phyloP scores from a whole-genome alignment of 2,888 invertebrate genomes.

The Ophioninae sp. region DNA sequence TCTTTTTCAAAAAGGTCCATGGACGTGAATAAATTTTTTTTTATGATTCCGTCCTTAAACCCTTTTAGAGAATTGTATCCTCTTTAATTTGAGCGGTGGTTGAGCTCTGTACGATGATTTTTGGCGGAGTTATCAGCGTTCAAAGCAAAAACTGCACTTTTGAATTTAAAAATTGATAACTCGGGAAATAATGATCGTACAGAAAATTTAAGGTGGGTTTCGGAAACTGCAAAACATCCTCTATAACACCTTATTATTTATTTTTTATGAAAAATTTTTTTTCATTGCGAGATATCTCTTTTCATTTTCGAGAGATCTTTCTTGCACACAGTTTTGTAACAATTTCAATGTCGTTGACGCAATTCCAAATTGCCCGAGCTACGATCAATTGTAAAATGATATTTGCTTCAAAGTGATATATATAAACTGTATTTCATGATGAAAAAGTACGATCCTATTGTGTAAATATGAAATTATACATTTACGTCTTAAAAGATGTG shows the following conservation, averaged over 20 bases:
- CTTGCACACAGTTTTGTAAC: background rate
- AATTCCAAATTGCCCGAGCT: background rate
- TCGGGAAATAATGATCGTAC: background rate
- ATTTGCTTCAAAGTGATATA: background rate
- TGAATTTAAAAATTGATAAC: background rate
- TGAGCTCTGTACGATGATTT: no score
- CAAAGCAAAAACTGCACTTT: no score
- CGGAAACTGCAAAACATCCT: no score
- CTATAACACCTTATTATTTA: no score
- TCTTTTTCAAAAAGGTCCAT: no score
- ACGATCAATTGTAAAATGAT: background rate
- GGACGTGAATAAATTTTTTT: background rate
- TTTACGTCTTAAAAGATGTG: background rate
- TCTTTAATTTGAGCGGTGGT: no score
- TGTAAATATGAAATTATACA: background rate
- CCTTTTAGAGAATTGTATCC: background rate
- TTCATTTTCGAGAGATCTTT: background rate
- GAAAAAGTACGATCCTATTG: background rate
- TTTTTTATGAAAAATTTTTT: no score
- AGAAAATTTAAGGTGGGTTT: no score
- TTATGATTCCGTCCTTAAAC: background rate
- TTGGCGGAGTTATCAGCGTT: no score
- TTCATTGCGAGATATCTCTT: background rate
- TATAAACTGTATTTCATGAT: background rate
- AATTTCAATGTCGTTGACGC: background rate